phyloP scores from a whole-genome alignment of 2,113 vertebrate species.

The Mormoops blainvillei region DNA sequence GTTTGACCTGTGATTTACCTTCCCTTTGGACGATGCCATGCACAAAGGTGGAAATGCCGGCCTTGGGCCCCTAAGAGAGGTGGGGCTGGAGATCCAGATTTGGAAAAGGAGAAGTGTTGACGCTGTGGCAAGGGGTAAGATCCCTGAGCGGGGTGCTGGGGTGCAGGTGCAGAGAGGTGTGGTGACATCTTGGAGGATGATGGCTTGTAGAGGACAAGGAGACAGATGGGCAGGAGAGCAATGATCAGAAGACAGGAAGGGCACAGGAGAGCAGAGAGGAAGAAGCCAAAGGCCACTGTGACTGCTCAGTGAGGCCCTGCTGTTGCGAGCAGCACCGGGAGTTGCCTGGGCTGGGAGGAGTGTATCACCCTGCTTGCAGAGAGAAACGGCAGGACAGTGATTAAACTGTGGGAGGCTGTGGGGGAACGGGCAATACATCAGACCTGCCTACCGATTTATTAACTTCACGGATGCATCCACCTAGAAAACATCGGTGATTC shows the following conservation, averaged over 20 bases:
- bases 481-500: neutral
- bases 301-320: fast-evolving
- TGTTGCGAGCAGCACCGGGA: neutral
- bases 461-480: neutral
- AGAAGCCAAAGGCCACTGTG: neutral
- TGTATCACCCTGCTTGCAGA: neutral
- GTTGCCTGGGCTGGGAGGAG: neutral
- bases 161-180: neutral
- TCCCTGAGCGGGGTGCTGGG: neutral
- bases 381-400: neutral
- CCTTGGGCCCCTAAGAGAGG: neutral
- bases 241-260: neutral
- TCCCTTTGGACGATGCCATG: neutral
- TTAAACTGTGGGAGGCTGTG: neutral
- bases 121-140: neutral
- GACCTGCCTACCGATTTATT: neutral
- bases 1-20: neutral
- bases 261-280: neutral
- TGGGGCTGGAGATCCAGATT: neutral
- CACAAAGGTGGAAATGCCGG: neutral
- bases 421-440: neutral
- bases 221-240: neutral
- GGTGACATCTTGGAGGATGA: neutral
- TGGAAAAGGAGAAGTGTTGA: neutral
- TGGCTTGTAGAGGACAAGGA: neutral